phyloP scores from a whole-genome alignment of 2,113 vertebrate genomes.

The Struthidea cinerea region DNA sequence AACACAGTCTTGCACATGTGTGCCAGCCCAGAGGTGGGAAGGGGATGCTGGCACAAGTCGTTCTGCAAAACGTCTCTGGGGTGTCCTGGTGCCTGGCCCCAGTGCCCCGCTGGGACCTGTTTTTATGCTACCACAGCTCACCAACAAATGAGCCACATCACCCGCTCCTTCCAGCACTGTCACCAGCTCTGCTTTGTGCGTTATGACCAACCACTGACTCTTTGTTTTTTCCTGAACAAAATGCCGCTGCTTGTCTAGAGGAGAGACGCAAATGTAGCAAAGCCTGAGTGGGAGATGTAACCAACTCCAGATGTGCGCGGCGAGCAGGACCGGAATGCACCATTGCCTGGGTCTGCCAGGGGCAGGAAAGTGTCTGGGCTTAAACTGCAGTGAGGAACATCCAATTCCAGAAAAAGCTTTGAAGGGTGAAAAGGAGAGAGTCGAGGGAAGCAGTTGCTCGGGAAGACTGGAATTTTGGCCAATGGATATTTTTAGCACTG shows the following conservation, averaged over 20 bases:
- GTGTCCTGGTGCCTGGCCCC: not conserved
- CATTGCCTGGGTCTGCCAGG: not conserved
- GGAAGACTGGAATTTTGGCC: not conserved
- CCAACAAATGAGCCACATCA: not conserved
- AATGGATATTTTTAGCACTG: slow-evolving; percentile 13
- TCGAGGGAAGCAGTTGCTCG: not conserved
- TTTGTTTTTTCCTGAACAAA: not conserved
- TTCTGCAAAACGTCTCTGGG: not conserved
- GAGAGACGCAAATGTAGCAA: not conserved
- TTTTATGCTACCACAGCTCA: not conserved
- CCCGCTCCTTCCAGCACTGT: not conserved
- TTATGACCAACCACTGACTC: not conserved
- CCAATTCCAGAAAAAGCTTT: not conserved
- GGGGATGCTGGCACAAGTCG: not conserved
- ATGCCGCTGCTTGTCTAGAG: not conserved
- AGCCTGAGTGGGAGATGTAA: not conserved
- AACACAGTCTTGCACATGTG: not conserved
- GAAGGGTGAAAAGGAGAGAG: not conserved
- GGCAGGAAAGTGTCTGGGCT: not conserved
- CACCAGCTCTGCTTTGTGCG: not conserved
- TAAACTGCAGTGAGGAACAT: not conserved
- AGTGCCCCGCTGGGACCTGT: not conserved
- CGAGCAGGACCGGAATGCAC: not conserved
- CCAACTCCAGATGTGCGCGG: not conserved
- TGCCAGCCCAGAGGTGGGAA: not conserved